Conservation (phyloP, 1,140 invertebrate species). For the Pissodes strobi region DNA sequence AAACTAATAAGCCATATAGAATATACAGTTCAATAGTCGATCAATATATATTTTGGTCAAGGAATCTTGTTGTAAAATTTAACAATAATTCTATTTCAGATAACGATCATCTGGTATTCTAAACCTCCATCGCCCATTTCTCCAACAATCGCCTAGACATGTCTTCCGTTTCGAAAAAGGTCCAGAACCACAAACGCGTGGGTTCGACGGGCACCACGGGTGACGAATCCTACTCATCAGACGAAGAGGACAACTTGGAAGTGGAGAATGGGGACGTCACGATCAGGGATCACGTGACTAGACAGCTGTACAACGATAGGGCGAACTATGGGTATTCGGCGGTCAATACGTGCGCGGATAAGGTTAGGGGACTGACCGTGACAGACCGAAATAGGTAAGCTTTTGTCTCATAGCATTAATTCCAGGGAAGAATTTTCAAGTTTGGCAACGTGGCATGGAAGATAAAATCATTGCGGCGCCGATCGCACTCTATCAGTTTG, state of each 20-base stretch:
- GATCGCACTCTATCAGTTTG: too few relatives aligned
- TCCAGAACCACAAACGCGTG: slow-evolving; percentile 57
- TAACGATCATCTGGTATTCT: too few relatives aligned
- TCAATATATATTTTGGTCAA: too few relatives aligned
- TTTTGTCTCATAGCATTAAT: background rate
- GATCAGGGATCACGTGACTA: slow-evolving; percentile 48
- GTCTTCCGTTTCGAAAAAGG: too few relatives aligned
- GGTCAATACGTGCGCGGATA: slow-evolving; percentile 52
- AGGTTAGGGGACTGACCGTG: slow-evolving; percentile 43
- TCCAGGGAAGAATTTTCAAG: background rate
- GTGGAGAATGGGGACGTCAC: slow-evolving; percentile 58
- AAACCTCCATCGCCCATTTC: too few relatives aligned
- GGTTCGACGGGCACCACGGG: slow-evolving; percentile 63
- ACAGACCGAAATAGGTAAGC: slow-evolving; percentile 23
- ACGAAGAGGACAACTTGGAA: slow-evolving; percentile 60
- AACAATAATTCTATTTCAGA: too few relatives aligned
- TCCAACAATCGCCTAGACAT: too few relatives aligned
- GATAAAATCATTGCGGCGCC: too few relatives aligned
- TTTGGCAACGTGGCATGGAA: background rate
- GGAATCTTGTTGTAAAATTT: too few relatives aligned
- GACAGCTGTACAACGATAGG: slow-evolving; percentile 39
- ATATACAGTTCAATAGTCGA: too few relatives aligned
- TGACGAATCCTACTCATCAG: slow-evolving; percentile 62
- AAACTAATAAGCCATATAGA: too few relatives aligned
- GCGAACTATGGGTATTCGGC: slow-evolving; percentile 40